phyloP scores from a whole-genome alignment of 2,797 vertebrate species.

The Pantherophis alleghaniensis region DNA sequence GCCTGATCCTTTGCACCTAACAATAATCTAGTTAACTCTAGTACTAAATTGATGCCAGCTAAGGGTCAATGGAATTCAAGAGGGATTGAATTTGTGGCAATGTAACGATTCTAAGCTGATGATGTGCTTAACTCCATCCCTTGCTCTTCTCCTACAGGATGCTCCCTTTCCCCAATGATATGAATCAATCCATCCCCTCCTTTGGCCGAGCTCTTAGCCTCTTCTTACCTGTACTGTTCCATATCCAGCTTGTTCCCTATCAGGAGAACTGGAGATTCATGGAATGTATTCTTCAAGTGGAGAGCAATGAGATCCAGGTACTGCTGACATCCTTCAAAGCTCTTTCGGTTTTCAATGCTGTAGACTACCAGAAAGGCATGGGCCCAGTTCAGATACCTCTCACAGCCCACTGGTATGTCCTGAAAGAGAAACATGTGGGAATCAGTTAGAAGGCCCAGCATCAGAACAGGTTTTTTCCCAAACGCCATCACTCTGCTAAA shows the following conservation, averaged over 20 bases:
- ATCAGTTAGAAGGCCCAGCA: background rate
- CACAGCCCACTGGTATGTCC: slow-evolving; percentile 83
- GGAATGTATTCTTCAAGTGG: slow-evolving; percentile 75
- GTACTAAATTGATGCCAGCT: background rate
- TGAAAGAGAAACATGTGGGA: slow-evolving; percentile 45
- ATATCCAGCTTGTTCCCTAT: slow-evolving; percentile 94
- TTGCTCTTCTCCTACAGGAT: background rate
- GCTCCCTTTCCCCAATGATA: background rate
- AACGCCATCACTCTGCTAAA: too few species aligned
- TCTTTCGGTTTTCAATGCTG: slow-evolving; percentile 82
- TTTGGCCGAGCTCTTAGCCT: fast-evolving
- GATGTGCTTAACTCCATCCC: background rate
- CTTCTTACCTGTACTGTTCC: slow-evolving; percentile 86
- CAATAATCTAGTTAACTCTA: background rate
- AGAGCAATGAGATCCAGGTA: slow-evolving; percentile 81
- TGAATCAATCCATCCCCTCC: background rate
- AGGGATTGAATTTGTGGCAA: background rate
- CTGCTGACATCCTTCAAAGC: slow-evolving; percentile 80
- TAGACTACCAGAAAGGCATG: slow-evolving; percentile 88
- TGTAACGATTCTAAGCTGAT: background rate
- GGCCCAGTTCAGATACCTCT: slow-evolving; percentile 90
- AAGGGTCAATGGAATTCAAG: background rate
- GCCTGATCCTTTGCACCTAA: background rate
- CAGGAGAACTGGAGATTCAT: slow-evolving; percentile 76
- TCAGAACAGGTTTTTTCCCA: too few species aligned